Percentiles rank a stretch among this genome's conserved stretches.
Evolutionary conservation across 1,140 invertebrate genomes (phyloP).

Genomic region (Kradibia gibbosae): DNA sequence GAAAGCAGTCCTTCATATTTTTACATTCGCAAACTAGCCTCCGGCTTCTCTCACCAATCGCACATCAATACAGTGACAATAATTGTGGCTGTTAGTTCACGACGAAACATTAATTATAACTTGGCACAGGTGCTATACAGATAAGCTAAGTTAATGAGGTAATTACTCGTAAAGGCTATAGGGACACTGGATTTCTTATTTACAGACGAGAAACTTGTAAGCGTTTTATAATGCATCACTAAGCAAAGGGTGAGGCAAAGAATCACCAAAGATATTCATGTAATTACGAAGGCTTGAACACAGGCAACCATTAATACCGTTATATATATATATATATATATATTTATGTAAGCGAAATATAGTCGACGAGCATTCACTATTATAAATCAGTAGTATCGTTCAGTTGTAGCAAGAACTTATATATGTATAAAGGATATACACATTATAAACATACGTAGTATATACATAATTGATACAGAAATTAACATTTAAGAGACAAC

Average conservation of each 20-base stretch:
- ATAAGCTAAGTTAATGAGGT: conserved; percentile 29
- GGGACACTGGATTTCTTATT: not conserved
- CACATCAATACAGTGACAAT: not conserved
- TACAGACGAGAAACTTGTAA: not conserved
- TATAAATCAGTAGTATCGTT: too few relatives aligned
- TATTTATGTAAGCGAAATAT: too few relatives aligned
- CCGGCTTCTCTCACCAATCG: not conserved
- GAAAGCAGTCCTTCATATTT: not conserved
- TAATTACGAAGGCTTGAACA: too few relatives aligned
- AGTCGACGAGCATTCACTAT: too few relatives aligned
- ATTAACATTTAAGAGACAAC: too few relatives aligned
- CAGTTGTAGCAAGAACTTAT: too few relatives aligned
- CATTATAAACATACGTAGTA: too few relatives aligned
- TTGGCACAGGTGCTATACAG: not conserved
- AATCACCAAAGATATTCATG: not conserved
- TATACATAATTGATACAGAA: too few relatives aligned
- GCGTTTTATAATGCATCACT: not conserved
- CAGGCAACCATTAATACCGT: too few relatives aligned
- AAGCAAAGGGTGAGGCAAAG: not conserved
- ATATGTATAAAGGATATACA: too few relatives aligned
- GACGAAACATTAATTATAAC: conserved; percentile 21
- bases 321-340: too few relatives aligned
- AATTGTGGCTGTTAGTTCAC: not conserved
- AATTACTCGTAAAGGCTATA: not conserved
- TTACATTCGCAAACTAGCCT: not conserved